phyloP scores from a whole-genome alignment of 2,888 invertebrate species.

The Drosophila paracracens region DNA sequence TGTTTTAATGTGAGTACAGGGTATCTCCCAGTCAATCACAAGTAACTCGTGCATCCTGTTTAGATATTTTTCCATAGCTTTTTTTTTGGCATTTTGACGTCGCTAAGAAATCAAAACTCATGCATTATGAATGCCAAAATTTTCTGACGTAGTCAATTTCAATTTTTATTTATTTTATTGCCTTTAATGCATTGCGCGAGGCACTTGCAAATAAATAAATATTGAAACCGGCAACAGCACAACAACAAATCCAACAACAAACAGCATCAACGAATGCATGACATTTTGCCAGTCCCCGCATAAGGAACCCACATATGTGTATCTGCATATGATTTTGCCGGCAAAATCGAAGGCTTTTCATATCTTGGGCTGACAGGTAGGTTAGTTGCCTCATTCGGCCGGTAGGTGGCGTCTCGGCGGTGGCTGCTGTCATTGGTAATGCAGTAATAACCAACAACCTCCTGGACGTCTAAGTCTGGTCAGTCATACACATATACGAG shows the following conservation, averaged over 20 bases:
- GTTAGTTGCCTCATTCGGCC: constrained; percentile 60
- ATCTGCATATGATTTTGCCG: constrained; percentile 64
- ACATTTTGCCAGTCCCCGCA: constrained; percentile 59
- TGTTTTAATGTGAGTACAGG: not conserved
- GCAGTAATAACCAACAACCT: constrained; percentile 62
- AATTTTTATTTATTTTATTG: constrained; percentile 80
- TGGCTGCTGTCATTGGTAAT: constrained; percentile 66
- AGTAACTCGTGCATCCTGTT: not conserved
- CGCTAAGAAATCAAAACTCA: constrained; percentile 79
- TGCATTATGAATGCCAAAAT: constrained; percentile 82
- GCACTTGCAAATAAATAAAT: constrained; percentile 76
- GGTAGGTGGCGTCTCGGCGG: constrained; percentile 75
- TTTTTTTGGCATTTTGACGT: constrained; percentile 48
- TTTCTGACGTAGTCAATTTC: constrained; percentile 81
- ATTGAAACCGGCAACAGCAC: constrained; percentile 53
- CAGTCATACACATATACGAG: constrained; percentile 42
- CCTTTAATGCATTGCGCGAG: constrained; percentile 76
- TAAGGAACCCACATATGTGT: constrained; percentile 59
- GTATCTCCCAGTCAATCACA: constrained; percentile 12
- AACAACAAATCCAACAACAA: constrained; percentile 17
- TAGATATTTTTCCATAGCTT: constrained; percentile 17
- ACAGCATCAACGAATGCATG: constrained; percentile 55
- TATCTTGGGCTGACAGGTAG: constrained; percentile 77
- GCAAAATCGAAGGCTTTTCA: constrained; percentile 52
- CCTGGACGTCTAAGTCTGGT: constrained; percentile 48